Percentiles rank a stretch among this genome's conserved stretches.
These are phyloP conservation scores for Amorpha juglandis DNA, from an alignment of 2,888 invertebrate species.

Conservation along the genomic window DNA sequence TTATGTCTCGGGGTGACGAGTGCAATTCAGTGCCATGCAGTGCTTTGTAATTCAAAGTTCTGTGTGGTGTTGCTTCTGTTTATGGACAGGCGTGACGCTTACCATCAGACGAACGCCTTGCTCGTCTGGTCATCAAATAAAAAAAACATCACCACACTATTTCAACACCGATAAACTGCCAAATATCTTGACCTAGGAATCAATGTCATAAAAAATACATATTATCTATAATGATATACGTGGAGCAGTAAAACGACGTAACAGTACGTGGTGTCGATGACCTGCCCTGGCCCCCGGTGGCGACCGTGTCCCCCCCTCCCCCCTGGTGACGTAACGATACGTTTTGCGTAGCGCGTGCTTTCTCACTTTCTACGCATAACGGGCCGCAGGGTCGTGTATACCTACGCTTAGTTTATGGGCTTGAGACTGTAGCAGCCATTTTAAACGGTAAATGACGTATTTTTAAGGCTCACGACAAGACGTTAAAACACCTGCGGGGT, in stretches of 20 bases:
- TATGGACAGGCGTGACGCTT: no score
- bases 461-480: no score
- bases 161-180: background rate
- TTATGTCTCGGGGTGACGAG: no score
- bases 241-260: constrained; percentile 18
- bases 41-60: no score
- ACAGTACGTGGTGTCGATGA: constrained; percentile 23
- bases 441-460: no score
- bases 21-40: no score
- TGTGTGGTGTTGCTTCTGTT: no score
- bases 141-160: no score
- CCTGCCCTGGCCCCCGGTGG: background rate
- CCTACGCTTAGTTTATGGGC: background rate
- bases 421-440: background rate
- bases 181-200: background rate
- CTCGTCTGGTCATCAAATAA: no score
- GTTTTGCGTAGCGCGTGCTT: constrained; percentile 42
- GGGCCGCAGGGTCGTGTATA: constrained; percentile 32
- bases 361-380: constrained; percentile 49
- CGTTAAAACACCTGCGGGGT: no score
- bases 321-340: constrained; percentile 42
- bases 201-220: background rate
- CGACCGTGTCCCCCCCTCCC: constrained; percentile 14
- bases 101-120: no score
- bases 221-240: constrained; percentile 5